Evolutionary conservation across 2,113 vertebrate genomes (phyloP), one percentile per base, ranked within the genome.

Genomic region (Brachyistius frenatus): DNA sequence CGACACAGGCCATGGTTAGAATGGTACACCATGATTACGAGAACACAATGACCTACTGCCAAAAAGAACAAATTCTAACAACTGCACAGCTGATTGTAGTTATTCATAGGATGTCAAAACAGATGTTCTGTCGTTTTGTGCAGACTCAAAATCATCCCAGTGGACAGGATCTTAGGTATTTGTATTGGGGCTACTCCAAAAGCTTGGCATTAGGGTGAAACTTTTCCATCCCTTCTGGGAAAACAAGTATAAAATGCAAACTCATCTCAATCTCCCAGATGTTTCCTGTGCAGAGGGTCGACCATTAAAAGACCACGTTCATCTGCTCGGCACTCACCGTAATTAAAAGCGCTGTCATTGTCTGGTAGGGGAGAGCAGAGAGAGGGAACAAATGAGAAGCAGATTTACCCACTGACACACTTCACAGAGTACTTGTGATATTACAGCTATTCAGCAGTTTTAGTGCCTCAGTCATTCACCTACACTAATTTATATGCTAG

Each of bases 301-400:
- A 47, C 62, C 57, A 36, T 75, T 64, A 52, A 79, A 75, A 72
- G 14, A 11, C 13, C 47, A 50, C 39, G 49, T 58, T 53, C 66
- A 56, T 76, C 77, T 68, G 64, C 58, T 67, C 53, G 36, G 39
- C 73, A 92, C 95, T 94, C 88, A 95, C 95, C 95, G 13, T 95
- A 95, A 44, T 93, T 44, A 91, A 95, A 95, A 39, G 84, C 86
- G 47, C 86, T 92, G 92, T 95, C 93, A 35, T 78, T 69, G 78
- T 94, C 94, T 94, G 90, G 10, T 7, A 49, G 78, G 71, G 67
- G 86, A 88, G 80, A 89, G 70, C 30, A 80, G 70, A 88, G 67
- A 53, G 16, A 64, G 33, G 35, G 52, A 63, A 85, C 4, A 75
- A 69, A 84, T 63, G 56, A 86, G 66, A 72, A 47, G 54, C 74